phyloP scores from a whole-genome alignment of 2,797 vertebrate genomes.

The Galago senegalensis region DNA sequence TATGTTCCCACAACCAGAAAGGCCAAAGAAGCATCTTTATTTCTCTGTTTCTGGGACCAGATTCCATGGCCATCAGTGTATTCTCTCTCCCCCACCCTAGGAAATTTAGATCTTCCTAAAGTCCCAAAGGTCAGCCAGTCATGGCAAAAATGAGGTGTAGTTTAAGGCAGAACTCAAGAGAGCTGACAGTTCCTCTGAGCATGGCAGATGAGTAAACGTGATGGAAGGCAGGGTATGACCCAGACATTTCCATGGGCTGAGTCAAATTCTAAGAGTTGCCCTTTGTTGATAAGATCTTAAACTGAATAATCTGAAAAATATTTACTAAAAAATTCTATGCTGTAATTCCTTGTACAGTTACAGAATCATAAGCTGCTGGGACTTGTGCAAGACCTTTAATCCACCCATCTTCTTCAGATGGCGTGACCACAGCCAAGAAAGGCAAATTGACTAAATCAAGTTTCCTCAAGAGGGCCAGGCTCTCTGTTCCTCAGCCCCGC shows the following conservation, averaged over 20 bases:
- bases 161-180: neutral
- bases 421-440: slow-evolving; percentile 7
- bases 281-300: slow-evolving; percentile 32
- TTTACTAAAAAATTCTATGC: slow-evolving; percentile 59
- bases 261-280: slow-evolving; percentile 18
- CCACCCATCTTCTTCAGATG: slow-evolving; percentile 8
- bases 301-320: slow-evolving; percentile 62
- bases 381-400: slow-evolving; percentile 15
- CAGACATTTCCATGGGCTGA: slow-evolving; percentile 12
- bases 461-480: neutral
- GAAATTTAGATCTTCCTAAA: neutral
- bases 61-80: neutral
- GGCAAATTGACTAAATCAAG: slow-evolving; percentile 14
- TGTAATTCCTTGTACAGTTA: slow-evolving; percentile 8
- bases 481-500: neutral
- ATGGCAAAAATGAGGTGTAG: neutral
- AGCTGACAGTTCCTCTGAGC: neutral
- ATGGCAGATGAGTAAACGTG: slow-evolving; percentile 18
- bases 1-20: neutral
- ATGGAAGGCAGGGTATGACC: neutral
- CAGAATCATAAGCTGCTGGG: slow-evolving; percentile 37
- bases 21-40: neutral
- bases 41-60: slow-evolving; percentile 51
- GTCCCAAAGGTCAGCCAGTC: neutral
- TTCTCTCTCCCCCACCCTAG: neutral